Evolutionary conservation across 2,797 vertebrate species (phyloP), one percentile per base, ranked within the genome.

Genomic region (Thripadectes ignobilis): DNA sequence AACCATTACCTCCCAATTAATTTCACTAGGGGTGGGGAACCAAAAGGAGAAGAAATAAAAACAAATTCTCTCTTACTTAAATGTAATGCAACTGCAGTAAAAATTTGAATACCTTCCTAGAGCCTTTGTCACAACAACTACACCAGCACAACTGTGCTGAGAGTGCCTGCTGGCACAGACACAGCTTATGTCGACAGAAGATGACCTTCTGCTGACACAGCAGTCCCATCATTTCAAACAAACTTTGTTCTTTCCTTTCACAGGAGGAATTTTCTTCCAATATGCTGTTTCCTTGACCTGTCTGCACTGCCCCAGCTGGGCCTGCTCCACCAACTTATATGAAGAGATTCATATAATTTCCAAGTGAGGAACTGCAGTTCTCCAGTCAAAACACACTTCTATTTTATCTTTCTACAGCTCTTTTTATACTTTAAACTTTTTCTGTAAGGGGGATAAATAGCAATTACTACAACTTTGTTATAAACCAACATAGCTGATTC

Each of bases 121-220:
- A 77, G 57, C 20, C 46, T 77, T 72, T 85, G 65, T 91, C 79
- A 92, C 65, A 80, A 81, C 58, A 72, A 12, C 45, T 32, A 46
- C 0, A 1, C 65, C 55, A 67, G 76, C 71, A 71, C 8, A 63
- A 38, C 10, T 0, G 4, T 0, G 2, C 49, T 21, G 65, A 61
- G 68, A 36, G 58, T 0, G 7, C 46, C 85, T 67, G 89, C 88
- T 93, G 93, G 79, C 93, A 89, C 52, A 63, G 38, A 68, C 85
- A 79, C 23, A 46, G 75, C 27, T 76, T 24, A 11, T 46, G 65
- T 38, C 4, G 5, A 92, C 89, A 93, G 82, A 89, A 80, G 68
- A 89, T 29, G 85, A 58, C 79, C 72, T 91, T 68, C 89, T 81
- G 91, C 94, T 96, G 94, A 96, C 75, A 57, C 0, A 43, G 61